phyloP scores from a whole-genome alignment of 2,113 vertebrate species.

The Phyllopteryx taeniolatus region DNA sequence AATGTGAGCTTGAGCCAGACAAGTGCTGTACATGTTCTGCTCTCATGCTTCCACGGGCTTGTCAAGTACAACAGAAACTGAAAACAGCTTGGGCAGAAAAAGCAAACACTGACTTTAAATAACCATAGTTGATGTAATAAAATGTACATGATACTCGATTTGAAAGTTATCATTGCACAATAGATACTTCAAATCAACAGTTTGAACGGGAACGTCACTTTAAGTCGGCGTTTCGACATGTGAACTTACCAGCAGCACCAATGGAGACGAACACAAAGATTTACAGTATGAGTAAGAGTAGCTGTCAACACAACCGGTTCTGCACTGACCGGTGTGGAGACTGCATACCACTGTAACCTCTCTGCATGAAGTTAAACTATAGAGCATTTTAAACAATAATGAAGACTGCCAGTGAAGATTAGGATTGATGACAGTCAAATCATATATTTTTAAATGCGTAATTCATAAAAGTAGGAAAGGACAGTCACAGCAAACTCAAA shows the following conservation, averaged over 20 bases:
- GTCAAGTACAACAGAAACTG: background rate
- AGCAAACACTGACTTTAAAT: background rate
- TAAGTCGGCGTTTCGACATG: background rate
- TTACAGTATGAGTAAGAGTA: background rate
- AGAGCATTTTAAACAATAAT: too few relatives aligned
- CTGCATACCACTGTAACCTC: background rate
- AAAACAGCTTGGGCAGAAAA: background rate
- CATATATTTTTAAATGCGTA: too few relatives aligned
- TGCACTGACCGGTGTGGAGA: background rate
- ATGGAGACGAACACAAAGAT: background rate
- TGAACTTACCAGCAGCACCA: background rate
- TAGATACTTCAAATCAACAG: background rate
- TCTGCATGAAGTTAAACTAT: background rate
- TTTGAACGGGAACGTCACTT: background rate
- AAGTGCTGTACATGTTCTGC: background rate
- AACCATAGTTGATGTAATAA: background rate
- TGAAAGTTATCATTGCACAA: background rate
- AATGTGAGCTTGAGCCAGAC: slow-evolving; percentile 2
- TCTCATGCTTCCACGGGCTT: background rate
- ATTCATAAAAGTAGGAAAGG: too few relatives aligned
- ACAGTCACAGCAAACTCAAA: too few relatives aligned
- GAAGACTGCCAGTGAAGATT: too few relatives aligned
- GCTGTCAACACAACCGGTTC: background rate
- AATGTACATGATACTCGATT: background rate
- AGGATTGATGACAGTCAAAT: too few relatives aligned